These are phyloP conservation scores for Acronicta aceris DNA, from an alignment of 2,888 invertebrate genomes.

Conservation along the genomic window DNA sequence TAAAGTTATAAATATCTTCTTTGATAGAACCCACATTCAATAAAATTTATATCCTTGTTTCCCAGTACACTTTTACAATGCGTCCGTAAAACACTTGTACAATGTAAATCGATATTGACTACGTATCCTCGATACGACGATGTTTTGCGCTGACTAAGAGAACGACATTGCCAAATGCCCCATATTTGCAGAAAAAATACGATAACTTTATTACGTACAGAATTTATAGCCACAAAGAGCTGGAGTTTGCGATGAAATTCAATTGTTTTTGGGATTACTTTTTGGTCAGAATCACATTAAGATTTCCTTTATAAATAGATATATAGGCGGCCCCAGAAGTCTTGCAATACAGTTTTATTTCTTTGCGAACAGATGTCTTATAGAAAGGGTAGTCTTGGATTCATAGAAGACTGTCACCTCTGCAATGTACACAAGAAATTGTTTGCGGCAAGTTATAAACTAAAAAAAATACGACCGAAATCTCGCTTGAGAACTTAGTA, in stretches of 20 bases:
- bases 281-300: constrained; percentile 27
- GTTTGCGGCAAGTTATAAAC: no score
- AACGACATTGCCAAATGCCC: constrained; percentile 38
- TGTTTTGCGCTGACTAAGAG: constrained; percentile 29
- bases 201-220: constrained; percentile 25
- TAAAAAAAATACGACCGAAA: no score
- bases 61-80: constrained; percentile 8
- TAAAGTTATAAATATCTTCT: no score
- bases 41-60: constrained; percentile 21
- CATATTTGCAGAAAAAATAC: constrained; percentile 37
- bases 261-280: constrained; percentile 36
- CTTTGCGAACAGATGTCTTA: constrained; percentile 30
- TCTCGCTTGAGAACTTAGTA: no score
- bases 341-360: no score
- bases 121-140: constrained; percentile 17
- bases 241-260: constrained; percentile 25
- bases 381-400: no score
- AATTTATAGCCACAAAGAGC: constrained; percentile 15
- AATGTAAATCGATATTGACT: constrained; percentile 31
- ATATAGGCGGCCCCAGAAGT: no score
- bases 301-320: constrained; percentile 20
- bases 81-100: constrained; percentile 24
- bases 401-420: no score
- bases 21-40: constrained; percentile 5
- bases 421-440: no score